These are phyloP conservation scores for Epicampocera succincta DNA, from an alignment of 2,888 invertebrate genomes.

Conservation along the genomic window DNA sequence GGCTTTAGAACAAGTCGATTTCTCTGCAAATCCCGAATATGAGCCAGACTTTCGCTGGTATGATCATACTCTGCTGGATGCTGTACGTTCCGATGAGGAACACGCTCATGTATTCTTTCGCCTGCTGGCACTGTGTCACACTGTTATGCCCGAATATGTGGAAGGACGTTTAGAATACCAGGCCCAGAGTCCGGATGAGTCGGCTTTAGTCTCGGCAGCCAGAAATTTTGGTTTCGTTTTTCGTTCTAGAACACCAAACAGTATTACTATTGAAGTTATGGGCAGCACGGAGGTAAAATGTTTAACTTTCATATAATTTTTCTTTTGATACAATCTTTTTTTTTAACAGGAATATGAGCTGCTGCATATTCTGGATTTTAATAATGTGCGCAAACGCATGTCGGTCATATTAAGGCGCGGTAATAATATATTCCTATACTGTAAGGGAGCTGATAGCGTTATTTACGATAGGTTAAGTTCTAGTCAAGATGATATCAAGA, in stretches of 20 bases:
- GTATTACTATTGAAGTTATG: conserved; percentile 95
- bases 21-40: conserved; percentile 96
- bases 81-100: conserved; percentile 88
- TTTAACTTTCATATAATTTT: background rate
- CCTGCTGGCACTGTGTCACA: conserved; percentile 97
- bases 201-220: conserved; percentile 98
- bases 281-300: conserved; percentile 86
- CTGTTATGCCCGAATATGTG: conserved; percentile 98
- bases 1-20: conserved; percentile 91
- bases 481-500: conserved; percentile 89
- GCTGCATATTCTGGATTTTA: conserved; percentile 98
- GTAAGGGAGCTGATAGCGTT: conserved; percentile 99
- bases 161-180: conserved; percentile 86
- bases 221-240: conserved; percentile 99
- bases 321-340: background rate
- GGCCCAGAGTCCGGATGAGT: conserved; percentile 99
- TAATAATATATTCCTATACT: conserved; percentile 92
- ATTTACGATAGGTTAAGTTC: conserved; percentile 95
- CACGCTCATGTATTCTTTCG: conserved; percentile 94
- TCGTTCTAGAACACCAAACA: conserved; percentile 94
- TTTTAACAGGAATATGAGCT: conserved; percentile 92
- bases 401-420: conserved; percentile 95
- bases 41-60: conserved; percentile 97
- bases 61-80: conserved; percentile 92
- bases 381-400: conserved; percentile 99